Conservation (phyloP, 2,113 vertebrate genomes). For the Ovis canadensis region DNA sequence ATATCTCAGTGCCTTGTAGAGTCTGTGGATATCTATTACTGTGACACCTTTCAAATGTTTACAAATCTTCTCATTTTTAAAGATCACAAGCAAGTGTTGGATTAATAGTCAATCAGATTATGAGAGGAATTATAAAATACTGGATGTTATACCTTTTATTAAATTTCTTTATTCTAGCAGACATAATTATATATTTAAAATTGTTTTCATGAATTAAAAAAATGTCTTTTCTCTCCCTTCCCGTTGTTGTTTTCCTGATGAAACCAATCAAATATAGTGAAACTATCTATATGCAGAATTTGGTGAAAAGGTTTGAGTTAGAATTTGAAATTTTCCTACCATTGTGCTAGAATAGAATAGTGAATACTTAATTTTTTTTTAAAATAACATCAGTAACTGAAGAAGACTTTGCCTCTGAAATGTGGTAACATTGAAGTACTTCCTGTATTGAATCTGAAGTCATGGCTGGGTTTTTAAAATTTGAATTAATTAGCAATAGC, state of each 20-base stretch:
- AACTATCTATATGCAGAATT: neutral
- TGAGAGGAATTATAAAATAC: neutral
- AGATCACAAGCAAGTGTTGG: neutral
- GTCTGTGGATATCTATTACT: neutral
- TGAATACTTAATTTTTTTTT: neutral
- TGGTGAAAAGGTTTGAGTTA: constrained; percentile 6
- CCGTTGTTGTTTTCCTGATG: neutral
- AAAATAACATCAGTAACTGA: neutral
- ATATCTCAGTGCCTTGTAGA: neutral
- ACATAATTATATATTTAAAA: neutral
- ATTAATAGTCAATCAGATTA: constrained; percentile 51
- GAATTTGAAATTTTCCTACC: neutral
- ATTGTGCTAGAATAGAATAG: neutral
- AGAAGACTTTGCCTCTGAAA: neutral
- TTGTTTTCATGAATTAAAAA: neutral
- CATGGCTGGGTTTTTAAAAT: neutral
- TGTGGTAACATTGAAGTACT: neutral
- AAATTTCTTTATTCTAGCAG: constrained; percentile 20
- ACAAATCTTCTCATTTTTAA: neutral
- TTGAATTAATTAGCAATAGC: neutral
- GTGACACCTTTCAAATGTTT: constrained; percentile 26
- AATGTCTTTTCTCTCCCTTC: neutral
- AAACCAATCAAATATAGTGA: neutral
- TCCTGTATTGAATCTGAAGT: neutral
- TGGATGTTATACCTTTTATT: neutral